Percentiles rank a stretch among this genome's conserved stretches.
These are phyloP conservation scores for Scomber scombrus DNA, from an alignment of 2,113 vertebrate genomes.

Conservation along the genomic window DNA sequence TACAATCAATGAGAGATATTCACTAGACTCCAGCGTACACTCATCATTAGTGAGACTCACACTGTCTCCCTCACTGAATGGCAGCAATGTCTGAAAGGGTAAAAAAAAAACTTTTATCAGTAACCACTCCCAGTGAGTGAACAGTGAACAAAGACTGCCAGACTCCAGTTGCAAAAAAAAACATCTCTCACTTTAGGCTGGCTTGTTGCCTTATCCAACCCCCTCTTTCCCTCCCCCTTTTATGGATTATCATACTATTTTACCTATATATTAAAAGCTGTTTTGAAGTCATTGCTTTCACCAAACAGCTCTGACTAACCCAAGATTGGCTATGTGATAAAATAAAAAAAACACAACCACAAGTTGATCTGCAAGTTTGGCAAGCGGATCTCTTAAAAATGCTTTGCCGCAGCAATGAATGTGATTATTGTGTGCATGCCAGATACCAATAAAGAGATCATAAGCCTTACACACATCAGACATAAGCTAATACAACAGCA, in stretches of 20 bases:
- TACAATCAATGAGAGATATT: constrained; percentile 60
- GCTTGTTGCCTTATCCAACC: neutral
- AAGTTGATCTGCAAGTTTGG: constrained; percentile 45
- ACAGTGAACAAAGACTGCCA: constrained; percentile 70
- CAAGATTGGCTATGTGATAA: neutral
- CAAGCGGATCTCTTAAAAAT: neutral
- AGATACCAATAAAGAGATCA: neutral
- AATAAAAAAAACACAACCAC: neutral
- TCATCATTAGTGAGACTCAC: constrained; percentile 21
- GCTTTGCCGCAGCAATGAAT: neutral
- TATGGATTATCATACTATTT: neutral
- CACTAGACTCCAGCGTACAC: constrained; percentile 18
- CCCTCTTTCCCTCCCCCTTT: neutral
- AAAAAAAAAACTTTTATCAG: constrained; percentile 46
- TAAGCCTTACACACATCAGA: neutral
- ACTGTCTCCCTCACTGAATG: constrained; percentile 17
- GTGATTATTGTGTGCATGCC: neutral
- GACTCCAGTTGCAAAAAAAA: constrained; percentile 53
- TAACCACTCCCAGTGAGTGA: constrained; percentile 62
- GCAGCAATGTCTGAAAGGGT: constrained; percentile 41
- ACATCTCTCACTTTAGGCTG: constrained; percentile 22
- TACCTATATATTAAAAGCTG: constrained; percentile 1
- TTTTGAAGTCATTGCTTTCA: constrained; percentile 4
- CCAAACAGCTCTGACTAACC: constrained; percentile 28
- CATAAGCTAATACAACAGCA: neutral